phyloP scores from a whole-genome alignment of 1,140 invertebrate genomes.

The Tenebrio molitor region DNA sequence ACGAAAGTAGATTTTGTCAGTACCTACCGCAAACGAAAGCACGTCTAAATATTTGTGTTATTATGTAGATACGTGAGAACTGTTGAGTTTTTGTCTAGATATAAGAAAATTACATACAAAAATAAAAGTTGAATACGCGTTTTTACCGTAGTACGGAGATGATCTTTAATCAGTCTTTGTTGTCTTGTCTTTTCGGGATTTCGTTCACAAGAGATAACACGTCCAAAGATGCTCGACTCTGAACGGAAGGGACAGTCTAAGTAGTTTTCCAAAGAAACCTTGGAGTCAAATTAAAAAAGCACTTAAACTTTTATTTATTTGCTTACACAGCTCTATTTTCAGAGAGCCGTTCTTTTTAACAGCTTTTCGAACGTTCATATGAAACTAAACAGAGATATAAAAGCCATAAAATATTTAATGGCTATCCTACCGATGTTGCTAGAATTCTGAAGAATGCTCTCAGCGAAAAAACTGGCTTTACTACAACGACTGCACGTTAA shows the following conservation, averaged over 20 bases:
- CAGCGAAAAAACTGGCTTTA: slow-evolving; percentile 40
- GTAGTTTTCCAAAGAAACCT: slow-evolving; percentile 42
- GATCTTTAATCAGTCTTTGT: slow-evolving; percentile 10
- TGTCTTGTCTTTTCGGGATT: slow-evolving; percentile 30
- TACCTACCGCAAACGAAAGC: too few species aligned
- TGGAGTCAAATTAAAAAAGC: slow-evolving; percentile 46
- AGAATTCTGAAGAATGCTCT: slow-evolving; percentile 49
- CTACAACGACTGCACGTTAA: slow-evolving; percentile 28
- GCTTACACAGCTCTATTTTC: slow-evolving; percentile 46
- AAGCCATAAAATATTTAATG: slow-evolving; percentile 53
- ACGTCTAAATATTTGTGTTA: too few species aligned
- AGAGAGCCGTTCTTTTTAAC: slow-evolving; percentile 43
- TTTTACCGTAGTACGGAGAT: slow-evolving; percentile 24
- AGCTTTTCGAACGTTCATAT: slow-evolving; percentile 47
- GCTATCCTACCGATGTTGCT: slow-evolving; percentile 49
- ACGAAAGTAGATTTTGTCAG: too few species aligned
- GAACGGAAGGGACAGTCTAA: slow-evolving; percentile 9
- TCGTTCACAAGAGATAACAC: neutral
- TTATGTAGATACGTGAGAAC: too few species aligned
- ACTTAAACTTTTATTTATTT: slow-evolving; percentile 47
- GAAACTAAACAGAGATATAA: slow-evolving; percentile 52
- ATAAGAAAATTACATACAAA: slow-evolving; percentile 15
- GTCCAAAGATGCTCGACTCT: too few species aligned
- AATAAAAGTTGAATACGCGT: too few species aligned
- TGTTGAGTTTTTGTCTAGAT: too few species aligned